Base-by-base conservation (phyloP, 2,797 vertebrate genomes). In the Syngnathus acus region DNA sequence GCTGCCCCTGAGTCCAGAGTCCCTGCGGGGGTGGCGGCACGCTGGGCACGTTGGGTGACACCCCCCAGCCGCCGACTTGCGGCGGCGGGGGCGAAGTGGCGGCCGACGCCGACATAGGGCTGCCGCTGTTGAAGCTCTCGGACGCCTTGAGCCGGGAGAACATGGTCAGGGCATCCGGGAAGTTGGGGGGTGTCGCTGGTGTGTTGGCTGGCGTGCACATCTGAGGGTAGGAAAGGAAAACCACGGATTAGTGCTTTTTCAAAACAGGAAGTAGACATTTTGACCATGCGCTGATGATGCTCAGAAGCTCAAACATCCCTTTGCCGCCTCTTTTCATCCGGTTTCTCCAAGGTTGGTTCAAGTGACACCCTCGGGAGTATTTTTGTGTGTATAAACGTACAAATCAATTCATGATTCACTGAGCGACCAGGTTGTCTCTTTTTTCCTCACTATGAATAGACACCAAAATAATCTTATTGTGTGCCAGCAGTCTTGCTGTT, bases 141-240 rank as follows among this genome's bases (percentile, higher is more conserved):
- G 96, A 99, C 64, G 96, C 95, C 84, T 97, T 98, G 86, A 99
- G 94, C 69, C 94, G 90, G 51, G 96, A 97, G 87, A 98, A 98
- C 96, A 98, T 98, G 90, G 95, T 93, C 86, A 99, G 89, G 14
- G 97, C 91, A 0, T 98, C 96, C 0, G 96, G 97, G 81, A 98
- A 98, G 91, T 98, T 99, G 66, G 96, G 96, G 50, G 96, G 95
- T 1, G 96, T 98, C 57, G 95, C 97, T 0, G 96, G 97, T 53
- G 95, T 98, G 92, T 98, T 99, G 90, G 95, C 95, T 0, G 95
- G 97, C 85, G 96, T 96, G 87, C 97, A 97, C 96, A 99, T 98
- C 97, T 98, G 90, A 0, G 68, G 14, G 69, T 0, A 57, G 65
- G 66, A 9, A 75, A 63, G n/a, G 21, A 55, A 0, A 69, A 4